Conservation (phyloP, 2,113 vertebrate species). For the Sinocyclocheilus rhinocerous region DNA sequence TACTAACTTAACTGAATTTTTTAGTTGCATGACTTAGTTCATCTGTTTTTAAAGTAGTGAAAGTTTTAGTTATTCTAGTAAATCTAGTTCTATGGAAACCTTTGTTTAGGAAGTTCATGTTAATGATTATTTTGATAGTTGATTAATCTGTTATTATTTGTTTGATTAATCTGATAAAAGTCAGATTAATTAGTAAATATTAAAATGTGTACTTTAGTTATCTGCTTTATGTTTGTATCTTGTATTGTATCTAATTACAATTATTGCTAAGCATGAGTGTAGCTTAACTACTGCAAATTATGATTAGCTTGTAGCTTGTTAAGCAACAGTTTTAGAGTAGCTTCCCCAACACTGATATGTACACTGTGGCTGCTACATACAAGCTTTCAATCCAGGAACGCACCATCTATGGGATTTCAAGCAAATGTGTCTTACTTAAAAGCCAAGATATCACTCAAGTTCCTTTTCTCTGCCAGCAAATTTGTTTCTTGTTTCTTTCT, state of each 20-base stretch:
- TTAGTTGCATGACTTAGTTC: background rate
- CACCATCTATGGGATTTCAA: slow-evolving; percentile 5
- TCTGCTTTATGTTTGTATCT: background rate
- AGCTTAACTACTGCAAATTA: background rate
- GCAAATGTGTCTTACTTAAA: slow-evolving; percentile 22
- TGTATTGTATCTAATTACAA: background rate
- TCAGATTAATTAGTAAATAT: too few species aligned
- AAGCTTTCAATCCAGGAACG: slow-evolving; percentile 49
- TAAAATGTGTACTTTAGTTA: background rate
- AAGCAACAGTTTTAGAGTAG: background rate
- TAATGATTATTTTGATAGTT: too few species aligned
- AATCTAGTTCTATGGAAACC: background rate
- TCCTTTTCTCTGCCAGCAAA: slow-evolving; percentile 41
- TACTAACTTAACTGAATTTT: background rate
- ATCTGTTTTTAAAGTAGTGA: background rate
- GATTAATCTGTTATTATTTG: too few species aligned
- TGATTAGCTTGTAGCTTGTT: background rate
- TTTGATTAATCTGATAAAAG: too few species aligned
- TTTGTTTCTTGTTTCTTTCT: slow-evolving; percentile 33
- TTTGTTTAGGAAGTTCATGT: too few species aligned
- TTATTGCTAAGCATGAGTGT: background rate
- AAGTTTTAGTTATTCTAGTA: background rate
- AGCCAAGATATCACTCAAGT: slow-evolving; percentile 54
- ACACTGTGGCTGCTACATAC: slow-evolving; percentile 43
- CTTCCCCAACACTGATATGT: background rate